Base-by-base conservation (phyloP, 2,888 invertebrate genomes). In the Tetrapedia diversipes region DNA sequence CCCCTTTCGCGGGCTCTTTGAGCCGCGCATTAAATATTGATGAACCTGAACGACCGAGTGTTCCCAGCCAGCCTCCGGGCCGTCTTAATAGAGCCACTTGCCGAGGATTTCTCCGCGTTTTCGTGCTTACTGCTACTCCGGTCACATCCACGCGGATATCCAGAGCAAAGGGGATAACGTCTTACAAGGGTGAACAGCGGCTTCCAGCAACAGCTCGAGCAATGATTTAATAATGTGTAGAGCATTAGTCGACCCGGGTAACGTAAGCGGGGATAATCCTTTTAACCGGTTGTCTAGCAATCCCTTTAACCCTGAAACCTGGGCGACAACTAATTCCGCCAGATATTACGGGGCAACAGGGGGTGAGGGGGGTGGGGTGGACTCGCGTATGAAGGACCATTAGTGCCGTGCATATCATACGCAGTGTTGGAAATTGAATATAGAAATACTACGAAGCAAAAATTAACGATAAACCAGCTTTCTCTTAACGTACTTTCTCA, bases 221-320 rank as follows among this genome's bases (percentile, higher is more conserved):
- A 89, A 90, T 90, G 90, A 90, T 90, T 90, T 89, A 90, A 90
- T 90, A 89, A 89, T 88, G 86, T 86, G 87, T 80, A 83, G 85
- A 85, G 89, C 89, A 89, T 90, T 89, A 89, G 87, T 85, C 83
- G 80, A 80, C 73, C 86, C 73, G 82, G 81, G 86, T 81, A 87
- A 86, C 86, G 85, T 89, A 89, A 89, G 89, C 88, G 85, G 85
- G 88, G 89, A 90, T 90, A 90, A 90, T 90, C 90, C 90, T 86
- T 90, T 90, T 89, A 90, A 90, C 89, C 88, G 89, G 89, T 90
- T 89, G 90, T 90, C 90, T 90, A 84, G 88, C 87, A 89, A 89
- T 88, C 89, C 89, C 89, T 89, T 89, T 88, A 88, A 87, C 87
- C 87, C 83, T 80, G 82, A 86, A 85, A 87, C 86, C 85, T 76